phyloP scores from a whole-genome alignment of 37 sponge, comb jelly and placozoan genomes.

The Halisarca cf. caerulea region DNA sequence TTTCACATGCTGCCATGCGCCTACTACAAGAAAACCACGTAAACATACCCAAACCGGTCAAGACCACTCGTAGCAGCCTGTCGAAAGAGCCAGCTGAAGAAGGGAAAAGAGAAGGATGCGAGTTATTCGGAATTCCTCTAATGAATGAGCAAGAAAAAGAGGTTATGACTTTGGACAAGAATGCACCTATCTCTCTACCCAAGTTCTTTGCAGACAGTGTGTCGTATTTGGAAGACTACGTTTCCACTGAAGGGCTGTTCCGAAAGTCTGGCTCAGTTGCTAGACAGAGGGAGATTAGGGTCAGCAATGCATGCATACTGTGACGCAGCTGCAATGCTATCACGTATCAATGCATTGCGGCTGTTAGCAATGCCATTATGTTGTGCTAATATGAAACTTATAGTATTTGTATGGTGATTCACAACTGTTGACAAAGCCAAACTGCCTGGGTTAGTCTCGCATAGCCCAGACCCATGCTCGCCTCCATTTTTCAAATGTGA shows the following conservation, averaged over 20 bases:
- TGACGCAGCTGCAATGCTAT: too few relatives aligned
- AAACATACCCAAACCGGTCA: background rate
- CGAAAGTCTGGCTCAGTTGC: slow-evolving; percentile 69
- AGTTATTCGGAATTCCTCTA: slow-evolving; percentile 35
- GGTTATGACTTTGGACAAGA: background rate
- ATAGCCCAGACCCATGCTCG: too few relatives aligned
- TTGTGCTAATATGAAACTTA: too few relatives aligned
- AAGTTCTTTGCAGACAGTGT: slow-evolving; percentile 45
- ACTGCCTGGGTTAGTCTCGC: too few relatives aligned
- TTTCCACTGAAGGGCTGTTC: slow-evolving; percentile 58
- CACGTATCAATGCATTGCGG: too few relatives aligned
- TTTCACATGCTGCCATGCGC: background rate
- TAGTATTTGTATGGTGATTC: too few relatives aligned
- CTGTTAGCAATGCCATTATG: too few relatives aligned
- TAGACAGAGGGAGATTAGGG: slow-evolving; percentile 57
- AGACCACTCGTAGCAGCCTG: background rate
- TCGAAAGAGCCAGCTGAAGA: too few relatives aligned
- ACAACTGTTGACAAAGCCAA: too few relatives aligned
- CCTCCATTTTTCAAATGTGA: too few relatives aligned
- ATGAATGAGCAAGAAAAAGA: background rate
- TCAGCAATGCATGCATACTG: too few relatives aligned
- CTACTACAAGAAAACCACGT: background rate
- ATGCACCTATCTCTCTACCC: background rate
- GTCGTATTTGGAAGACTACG: slow-evolving; percentile 33
- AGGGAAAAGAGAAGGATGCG: background rate